Evolutionary conservation across 2,113 vertebrate species (phyloP).

Genomic region (Odontesthes bonariensis): DNA sequence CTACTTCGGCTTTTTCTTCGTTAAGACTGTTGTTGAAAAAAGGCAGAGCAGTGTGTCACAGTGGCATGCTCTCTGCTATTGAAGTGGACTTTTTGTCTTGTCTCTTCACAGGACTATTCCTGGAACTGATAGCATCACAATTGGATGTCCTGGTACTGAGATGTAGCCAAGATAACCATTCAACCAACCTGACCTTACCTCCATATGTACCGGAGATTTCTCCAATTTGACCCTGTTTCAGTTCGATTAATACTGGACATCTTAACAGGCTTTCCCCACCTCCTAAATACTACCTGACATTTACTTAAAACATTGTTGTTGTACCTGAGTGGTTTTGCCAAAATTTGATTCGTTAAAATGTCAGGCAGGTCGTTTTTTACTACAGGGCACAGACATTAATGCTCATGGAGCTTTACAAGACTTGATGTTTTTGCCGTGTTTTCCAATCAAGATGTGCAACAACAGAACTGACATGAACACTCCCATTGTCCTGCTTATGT

Average conservation of each 20-base stretch:
- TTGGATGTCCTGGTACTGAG: slow-evolving; percentile 55
- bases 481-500: no score
- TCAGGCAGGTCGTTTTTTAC: not conserved
- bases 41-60: slow-evolving; percentile 47
- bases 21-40: slow-evolving; percentile 38
- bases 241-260: slow-evolving; percentile 31
- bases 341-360: not conserved
- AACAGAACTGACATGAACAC: no score
- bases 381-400: not conserved
- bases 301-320: slow-evolving; percentile 12
- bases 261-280: slow-evolving; percentile 26
- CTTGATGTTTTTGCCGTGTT: not conserved
- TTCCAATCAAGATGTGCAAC: no score
- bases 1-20: slow-evolving; percentile 27
- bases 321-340: not conserved
- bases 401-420: not conserved
- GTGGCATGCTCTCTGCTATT: slow-evolving; percentile 62
- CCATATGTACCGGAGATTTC: slow-evolving; percentile 44
- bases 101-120: slow-evolving; percentile 54
- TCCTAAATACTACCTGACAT: slow-evolving; percentile 26
- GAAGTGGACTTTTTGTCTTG: slow-evolving; percentile 66
- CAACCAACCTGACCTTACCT: slow-evolving; percentile 55
- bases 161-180: slow-evolving; percentile 57
- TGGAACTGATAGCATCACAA: slow-evolving; percentile 61
- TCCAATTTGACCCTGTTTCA: slow-evolving; percentile 40